Percentiles rank a stretch among this genome's conserved stretches.
Conservation (phyloP, 2,113 vertebrate genomes). For the Plecotus auritus region DNA sequence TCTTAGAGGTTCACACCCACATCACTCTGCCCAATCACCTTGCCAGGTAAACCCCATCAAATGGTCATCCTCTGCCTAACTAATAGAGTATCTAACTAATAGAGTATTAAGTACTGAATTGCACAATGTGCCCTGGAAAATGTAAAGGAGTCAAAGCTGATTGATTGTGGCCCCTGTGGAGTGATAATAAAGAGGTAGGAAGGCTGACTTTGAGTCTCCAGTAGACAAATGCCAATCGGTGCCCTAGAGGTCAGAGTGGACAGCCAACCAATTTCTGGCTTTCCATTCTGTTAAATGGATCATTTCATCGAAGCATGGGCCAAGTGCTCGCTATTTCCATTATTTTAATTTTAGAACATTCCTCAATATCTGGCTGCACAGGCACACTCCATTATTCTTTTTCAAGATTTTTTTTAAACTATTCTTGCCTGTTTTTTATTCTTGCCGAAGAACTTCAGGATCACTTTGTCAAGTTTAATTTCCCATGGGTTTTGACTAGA, state of each 20-base stretch:
- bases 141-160: not conserved
- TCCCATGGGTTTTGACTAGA: not conserved
- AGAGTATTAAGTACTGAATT: not conserved
- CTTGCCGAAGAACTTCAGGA: not conserved
- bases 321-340: not conserved
- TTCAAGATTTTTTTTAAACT: not conserved
- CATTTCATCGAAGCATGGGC: not conserved
- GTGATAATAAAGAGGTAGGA: not conserved
- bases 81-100: not conserved
- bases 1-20: not conserved
- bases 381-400: not conserved
- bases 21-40: not conserved
- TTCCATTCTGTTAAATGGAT: not conserved
- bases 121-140: not conserved
- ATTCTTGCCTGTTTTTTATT: not conserved
- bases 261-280: not conserved
- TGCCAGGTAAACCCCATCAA: not conserved
- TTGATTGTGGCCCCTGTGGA: too few relatives aligned
- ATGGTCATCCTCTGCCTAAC: not conserved
- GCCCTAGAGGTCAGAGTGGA: not conserved
- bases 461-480: conserved; percentile 41
- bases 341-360: conserved; percentile 19
- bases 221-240: not conserved
- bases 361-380: not conserved
- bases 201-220: not conserved